Percentiles rank a stretch among this genome's conserved stretches.
These are phyloP conservation scores for Tribolium madens DNA, from an alignment of 1,140 invertebrate species.

Conservation along the genomic window DNA sequence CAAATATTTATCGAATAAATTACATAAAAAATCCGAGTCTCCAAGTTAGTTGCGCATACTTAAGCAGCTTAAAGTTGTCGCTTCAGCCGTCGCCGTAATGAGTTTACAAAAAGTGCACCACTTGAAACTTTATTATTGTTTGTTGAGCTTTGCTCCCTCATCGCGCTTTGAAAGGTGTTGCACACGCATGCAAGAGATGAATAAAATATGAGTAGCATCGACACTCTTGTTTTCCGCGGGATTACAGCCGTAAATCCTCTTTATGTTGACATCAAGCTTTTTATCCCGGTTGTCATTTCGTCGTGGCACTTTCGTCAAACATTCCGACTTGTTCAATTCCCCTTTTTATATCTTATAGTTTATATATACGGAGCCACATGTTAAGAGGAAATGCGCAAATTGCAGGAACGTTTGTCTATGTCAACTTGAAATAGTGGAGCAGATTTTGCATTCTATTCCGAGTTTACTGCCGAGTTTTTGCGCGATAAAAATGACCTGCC, in stretches of 20 bases:
- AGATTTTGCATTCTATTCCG: conserved; percentile 51
- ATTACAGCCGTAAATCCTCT: conserved; percentile 45
- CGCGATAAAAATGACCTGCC: conserved; percentile 43
- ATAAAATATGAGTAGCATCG: conserved; percentile 48
- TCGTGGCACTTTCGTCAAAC: conserved; percentile 44
- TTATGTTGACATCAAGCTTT: conserved; percentile 49
- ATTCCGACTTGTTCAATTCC: conserved; percentile 41
- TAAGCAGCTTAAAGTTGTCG: conserved; percentile 35
- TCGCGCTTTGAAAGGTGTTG: neutral
- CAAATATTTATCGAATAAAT: conserved; percentile 33
- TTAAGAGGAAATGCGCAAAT: conserved; percentile 55
- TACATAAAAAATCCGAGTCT: conserved; percentile 8
- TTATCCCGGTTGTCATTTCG: conserved; percentile 45
- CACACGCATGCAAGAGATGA: conserved; percentile 34
- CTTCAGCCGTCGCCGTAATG: conserved; percentile 29
- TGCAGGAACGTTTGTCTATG: conserved; percentile 53
- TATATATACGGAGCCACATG: conserved; percentile 39
- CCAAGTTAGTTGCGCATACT: conserved; percentile 6
- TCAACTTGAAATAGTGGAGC: conserved; percentile 53
- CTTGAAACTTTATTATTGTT: conserved; percentile 33
- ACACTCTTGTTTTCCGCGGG: conserved; percentile 42
- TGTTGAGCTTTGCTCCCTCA: neutral
- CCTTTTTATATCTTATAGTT: conserved; percentile 41
- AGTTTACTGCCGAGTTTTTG: conserved; percentile 47
- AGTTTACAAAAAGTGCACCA: conserved; percentile 38